These are phyloP conservation scores for Melanerpes aurifrons DNA, from an alignment of 2,113 vertebrate species.

Conservation along the genomic window DNA sequence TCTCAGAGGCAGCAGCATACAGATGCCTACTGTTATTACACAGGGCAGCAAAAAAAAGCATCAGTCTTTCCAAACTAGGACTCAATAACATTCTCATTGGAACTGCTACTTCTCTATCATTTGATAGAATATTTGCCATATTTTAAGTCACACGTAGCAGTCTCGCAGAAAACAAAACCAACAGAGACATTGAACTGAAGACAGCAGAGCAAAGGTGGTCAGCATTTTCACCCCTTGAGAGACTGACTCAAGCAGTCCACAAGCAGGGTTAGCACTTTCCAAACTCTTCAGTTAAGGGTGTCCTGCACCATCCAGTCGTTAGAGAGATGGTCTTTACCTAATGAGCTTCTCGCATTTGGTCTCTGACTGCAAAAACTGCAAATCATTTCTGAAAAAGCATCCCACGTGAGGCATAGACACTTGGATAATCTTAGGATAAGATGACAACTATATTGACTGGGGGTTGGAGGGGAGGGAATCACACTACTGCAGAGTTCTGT, in stretches of 20 bases:
- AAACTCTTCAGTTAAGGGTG: background rate
- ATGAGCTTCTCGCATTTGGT: background rate
- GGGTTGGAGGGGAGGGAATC: no score
- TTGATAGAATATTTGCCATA: background rate
- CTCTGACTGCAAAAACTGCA: background rate
- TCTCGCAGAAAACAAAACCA: background rate
- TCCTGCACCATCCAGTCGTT: background rate
- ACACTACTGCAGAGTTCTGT: background rate
- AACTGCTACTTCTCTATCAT: background rate
- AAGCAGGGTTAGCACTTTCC: background rate
- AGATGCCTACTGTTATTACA: background rate
- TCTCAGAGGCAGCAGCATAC: background rate
- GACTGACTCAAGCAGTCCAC: background rate
- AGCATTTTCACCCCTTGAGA: background rate
- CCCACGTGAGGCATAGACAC: background rate
- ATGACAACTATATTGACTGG: background rate
- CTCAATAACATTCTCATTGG: background rate
- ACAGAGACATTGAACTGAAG: background rate
- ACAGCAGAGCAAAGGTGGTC: background rate
- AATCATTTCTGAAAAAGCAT: background rate
- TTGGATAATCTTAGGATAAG: background rate
- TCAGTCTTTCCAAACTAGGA: background rate
- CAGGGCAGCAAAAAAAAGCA: background rate
- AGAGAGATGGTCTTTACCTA: background rate
- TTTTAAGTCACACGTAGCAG: background rate